Evolutionary conservation across 2,113 vertebrate genomes (phyloP).

Genomic region (Rallus limicola): DNA sequence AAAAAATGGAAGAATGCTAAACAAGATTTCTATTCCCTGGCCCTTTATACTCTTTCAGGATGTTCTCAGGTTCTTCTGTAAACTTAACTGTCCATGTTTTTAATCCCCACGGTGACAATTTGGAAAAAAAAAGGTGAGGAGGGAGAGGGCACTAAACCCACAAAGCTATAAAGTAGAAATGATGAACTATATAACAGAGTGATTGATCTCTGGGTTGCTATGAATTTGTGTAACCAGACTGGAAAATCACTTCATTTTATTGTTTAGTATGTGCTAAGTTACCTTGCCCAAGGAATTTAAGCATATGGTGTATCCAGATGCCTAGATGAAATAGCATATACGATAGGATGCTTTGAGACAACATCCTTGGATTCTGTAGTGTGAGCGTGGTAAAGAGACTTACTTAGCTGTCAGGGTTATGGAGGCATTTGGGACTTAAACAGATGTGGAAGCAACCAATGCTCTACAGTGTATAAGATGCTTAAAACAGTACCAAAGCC

Average conservation of each 20-base stretch:
- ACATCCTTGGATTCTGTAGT: not conserved
- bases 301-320: not conserved
- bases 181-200: not conserved
- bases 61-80: not conserved
- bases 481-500: not conserved
- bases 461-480: not conserved
- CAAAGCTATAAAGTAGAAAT: not conserved
- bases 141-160: not conserved
- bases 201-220: not conserved
- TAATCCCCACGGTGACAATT: not conserved
- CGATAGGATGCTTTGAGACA: not conserved
- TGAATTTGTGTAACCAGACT: not conserved
- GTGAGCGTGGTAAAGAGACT: not conserved
- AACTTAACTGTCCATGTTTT: not conserved
- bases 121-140: not conserved
- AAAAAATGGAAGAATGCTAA: not conserved
- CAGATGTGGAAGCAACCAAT: not conserved
- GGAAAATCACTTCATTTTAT: not conserved
- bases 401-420: not conserved
- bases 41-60: not conserved
- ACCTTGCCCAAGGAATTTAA: not conserved
- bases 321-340: not conserved
- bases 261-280: not conserved
- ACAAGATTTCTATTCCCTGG: not conserved
- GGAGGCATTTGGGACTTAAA: not conserved